Evolutionary conservation across 1,140 invertebrate species (phyloP).

Genomic region (Drosophila pseudoananassae): DNA sequence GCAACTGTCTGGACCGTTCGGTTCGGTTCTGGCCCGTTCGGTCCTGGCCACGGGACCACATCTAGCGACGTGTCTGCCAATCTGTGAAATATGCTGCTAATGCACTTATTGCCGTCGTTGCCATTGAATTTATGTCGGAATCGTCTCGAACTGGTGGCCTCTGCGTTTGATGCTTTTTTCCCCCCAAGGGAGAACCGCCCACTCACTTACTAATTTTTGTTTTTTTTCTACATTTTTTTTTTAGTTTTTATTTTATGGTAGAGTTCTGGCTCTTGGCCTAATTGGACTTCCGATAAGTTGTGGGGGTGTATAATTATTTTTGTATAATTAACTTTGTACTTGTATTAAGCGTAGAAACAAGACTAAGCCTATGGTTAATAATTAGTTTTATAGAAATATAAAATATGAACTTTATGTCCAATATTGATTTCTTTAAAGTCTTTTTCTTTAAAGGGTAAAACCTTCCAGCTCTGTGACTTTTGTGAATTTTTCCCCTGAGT

Average conservation of each 20-base stretch:
- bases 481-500: too few species aligned
- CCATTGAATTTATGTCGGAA: conserved; percentile 79
- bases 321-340: too few species aligned
- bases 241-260: conserved; percentile 38
- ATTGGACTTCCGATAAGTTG: conserved; percentile 54
- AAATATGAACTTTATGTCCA: too few species aligned
- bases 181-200: background rate
- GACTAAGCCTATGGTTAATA: too few species aligned
- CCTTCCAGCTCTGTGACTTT: too few species aligned
- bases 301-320: background rate
- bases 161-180: conserved; percentile 41
- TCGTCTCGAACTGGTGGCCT: conserved; percentile 55
- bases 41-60: conserved; percentile 47
- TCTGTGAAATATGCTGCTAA: conserved; percentile 83
- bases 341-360: too few species aligned
- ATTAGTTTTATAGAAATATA: too few species aligned
- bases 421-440: too few species aligned
- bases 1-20: conserved; percentile 49
- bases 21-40: conserved; percentile 8
- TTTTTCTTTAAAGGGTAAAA: too few species aligned
- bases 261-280: conserved; percentile 63
- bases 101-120: conserved; percentile 76
- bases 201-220: conserved; percentile 52
- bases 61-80: conserved; percentile 78
- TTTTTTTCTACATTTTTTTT: background rate